Base-by-base conservation (phyloP, 2,113 vertebrate species). In the Eidolon helvum region DNA sequence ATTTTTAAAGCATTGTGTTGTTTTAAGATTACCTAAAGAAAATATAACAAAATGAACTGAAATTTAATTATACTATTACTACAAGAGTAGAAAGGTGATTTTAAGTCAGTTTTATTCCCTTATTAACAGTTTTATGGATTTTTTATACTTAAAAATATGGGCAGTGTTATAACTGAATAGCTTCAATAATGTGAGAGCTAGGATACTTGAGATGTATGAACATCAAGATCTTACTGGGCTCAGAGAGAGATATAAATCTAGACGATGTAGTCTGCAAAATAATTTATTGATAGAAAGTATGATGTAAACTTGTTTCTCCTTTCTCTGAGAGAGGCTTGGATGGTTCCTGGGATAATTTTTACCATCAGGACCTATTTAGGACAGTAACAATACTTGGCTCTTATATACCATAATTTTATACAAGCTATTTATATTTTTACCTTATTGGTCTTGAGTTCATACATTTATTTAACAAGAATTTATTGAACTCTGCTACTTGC, bases 11-110 rank as follows among this genome's bases (percentile, higher is more conserved):
- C 59, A 43, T 43, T 95, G 59, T 94, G 84, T 88, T 97, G 61
- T 93, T 96, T 93, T 97, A 96, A 96, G 92, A 84, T 96, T 96
- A 94, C 57, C 50, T 84, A 96, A 96, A 96, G 92, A 98, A 98
- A 96, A 97, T 89, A 97, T 84, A 91, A 91, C 72, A 95, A 94
- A 91, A 89, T 87, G 63, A 94, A 74, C 95, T 94, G 95, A 91
- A 97, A 86, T 68, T 82, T 96, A 88, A 89, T 97, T 89, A 84
- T 18, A 57, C 30, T 50, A 78, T 55, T 61, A 71, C 45, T 61
- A 33, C 19, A 48, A 82, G 61, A 63, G 50, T 69, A 77, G 50
- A 84, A 78, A 71, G n/a, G 28, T 87, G 16, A 26, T 57, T 96
- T 94, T 94, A 79, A 63, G 61, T 93, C 21, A 38, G 38, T 65